Evolutionary conservation across 2,888 invertebrate species (phyloP), one percentile per base, ranked within the genome.

Genomic region (Lysandra bellargus): DNA sequence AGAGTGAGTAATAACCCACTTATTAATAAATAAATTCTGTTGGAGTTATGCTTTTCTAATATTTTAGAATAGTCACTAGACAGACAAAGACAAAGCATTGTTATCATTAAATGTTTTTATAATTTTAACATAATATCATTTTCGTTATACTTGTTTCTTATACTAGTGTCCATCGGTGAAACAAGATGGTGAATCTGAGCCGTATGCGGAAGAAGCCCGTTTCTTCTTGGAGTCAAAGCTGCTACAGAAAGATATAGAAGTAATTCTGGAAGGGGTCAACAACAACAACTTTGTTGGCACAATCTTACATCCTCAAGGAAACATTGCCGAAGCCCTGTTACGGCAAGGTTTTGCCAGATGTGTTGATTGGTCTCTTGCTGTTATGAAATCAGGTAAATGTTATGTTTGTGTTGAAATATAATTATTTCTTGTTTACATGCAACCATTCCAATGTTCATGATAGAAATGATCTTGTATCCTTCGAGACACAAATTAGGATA

Each of bases 211-310:
- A 85, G 99, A 99, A 91, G 99, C 99, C 0, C 97, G 97, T 81
- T 99, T 96, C 91, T 99, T 98, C 91, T 97, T 98, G 0, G 99
- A 99, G 90, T 96, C 97, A 2, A 96, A 98, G 77, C 95, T 99
- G 6, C 95, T 99, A 64, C 99, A 99, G 87, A 96, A 98, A 80
- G 98, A 99, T 88, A 96, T 99, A 0, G 97, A 98, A 89, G 96
- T 99, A 30, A 96, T 98, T 60, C 94, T 99, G 73, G 99, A 99
- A 87, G 98, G 98, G 0, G 97, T 98, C 0, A 98, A 98, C 86
- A 99, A 99, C 89, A 97, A 97, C 86, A 99, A 98, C 89, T 98
- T 98, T 86, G 97, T 99, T 80, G 99, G 99, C 61, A 98, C 98
- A 53, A 97, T 99, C 83, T 87, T 98, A 76, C 99, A 99, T 91